Percentiles rank a stretch among this genome's conserved stretches.
Evolutionary conservation across 2,113 vertebrate genomes (phyloP).

Genomic region (Paralichthys olivaceus): DNA sequence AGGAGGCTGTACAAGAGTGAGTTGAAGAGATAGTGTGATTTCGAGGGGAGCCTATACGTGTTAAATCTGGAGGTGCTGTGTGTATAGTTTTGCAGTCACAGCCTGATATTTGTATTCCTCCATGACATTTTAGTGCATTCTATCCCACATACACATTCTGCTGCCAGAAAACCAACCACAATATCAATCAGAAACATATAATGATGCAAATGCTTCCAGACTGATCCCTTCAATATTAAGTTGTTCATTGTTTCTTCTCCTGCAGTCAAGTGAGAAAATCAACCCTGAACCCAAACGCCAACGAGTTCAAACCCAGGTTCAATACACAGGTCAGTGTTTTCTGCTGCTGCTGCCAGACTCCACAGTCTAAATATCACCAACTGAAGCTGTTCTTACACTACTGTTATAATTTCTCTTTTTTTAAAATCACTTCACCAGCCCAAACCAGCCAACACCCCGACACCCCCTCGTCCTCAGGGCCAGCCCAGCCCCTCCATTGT

Average conservation of each 20-base stretch:
- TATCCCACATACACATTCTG: neutral
- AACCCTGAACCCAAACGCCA: slow-evolving; percentile 97
- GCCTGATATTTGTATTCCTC: neutral
- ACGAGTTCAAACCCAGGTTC: slow-evolving; percentile 98
- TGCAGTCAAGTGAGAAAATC: slow-evolving; percentile 97
- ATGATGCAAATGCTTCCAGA: neutral
- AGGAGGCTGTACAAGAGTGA: slow-evolving; percentile 93
- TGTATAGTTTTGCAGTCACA: neutral
- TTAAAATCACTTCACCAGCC: slow-evolving; percentile 79
- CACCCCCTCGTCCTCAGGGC: slow-evolving; percentile 94
- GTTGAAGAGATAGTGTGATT: slow-evolving; percentile 61
- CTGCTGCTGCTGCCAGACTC: fast-evolving
- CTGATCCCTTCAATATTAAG: neutral
- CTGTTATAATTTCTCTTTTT: neutral
- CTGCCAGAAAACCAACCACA: neutral
- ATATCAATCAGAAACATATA: neutral
- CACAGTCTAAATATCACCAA: neutral
- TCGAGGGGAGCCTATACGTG: neutral
- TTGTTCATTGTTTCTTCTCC: slow-evolving; percentile 22
- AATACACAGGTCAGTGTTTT: slow-evolving; percentile 87
- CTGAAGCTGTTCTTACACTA: neutral
- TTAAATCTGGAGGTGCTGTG: neutral
- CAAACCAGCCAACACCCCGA: slow-evolving; percentile 97
- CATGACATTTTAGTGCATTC: neutral
- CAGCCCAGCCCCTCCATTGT: slow-evolving; percentile 98